Conservation (phyloP, 1,140 invertebrate genomes). For the Caenorhabditis brenneri region DNA sequence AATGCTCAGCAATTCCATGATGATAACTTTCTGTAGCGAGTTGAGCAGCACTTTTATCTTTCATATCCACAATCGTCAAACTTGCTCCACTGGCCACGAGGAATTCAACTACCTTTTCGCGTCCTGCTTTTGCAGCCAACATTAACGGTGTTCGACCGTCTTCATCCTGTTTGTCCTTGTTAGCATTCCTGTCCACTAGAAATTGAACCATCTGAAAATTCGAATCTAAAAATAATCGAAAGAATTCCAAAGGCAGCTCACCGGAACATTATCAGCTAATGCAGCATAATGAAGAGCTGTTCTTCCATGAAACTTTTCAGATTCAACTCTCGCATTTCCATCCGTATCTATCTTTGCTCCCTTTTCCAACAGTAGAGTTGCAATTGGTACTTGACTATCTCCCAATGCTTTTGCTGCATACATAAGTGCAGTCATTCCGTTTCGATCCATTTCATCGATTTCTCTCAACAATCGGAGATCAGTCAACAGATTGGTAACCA, state of each 20-base stretch:
- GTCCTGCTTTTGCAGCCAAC: slow-evolving; percentile 10
- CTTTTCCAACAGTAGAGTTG: neutral
- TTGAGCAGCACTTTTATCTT: neutral
- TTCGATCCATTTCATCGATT: slow-evolving; percentile 41
- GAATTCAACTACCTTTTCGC: neutral
- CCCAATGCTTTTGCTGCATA: too few relatives aligned
- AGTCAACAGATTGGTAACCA: slow-evolving; percentile 10
- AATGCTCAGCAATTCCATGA: neutral
- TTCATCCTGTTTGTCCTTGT: slow-evolving; percentile 39
- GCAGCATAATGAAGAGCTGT: slow-evolving; percentile 47
- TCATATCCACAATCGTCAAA: neutral
- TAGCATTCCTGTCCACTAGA: neutral
- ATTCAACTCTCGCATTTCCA: neutral
- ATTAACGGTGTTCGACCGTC: slow-evolving; percentile 33
- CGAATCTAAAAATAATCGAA: too few relatives aligned
- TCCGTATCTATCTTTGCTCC: neutral
- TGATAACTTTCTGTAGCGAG: neutral
- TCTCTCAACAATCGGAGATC: neutral
- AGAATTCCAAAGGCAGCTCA: too few relatives aligned
- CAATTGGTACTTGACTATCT: neutral
- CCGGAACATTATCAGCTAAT: too few relatives aligned
- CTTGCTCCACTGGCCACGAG: slow-evolving; percentile 12
- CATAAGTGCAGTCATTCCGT: slow-evolving; percentile 43
- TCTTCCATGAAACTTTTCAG: slow-evolving; percentile 19
- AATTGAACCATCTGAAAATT: slow-evolving; percentile 31